Conservation (phyloP, 2,888 invertebrate genomes). For the Drosophila kuntzei region DNA sequence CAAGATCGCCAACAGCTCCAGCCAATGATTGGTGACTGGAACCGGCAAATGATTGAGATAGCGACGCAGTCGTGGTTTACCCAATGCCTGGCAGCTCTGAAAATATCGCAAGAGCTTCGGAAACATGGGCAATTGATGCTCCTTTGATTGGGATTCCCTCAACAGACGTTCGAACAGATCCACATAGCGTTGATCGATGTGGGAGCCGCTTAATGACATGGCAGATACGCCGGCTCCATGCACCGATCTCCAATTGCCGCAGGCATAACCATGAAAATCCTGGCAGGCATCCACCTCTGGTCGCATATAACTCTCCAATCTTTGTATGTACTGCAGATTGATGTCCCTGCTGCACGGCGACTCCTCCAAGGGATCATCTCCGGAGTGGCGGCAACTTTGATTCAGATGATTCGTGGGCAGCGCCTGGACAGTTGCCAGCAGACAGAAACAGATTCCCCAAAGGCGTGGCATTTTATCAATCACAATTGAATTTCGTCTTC, state of each 20-base stretch:
- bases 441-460: constrained; percentile 50
- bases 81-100: constrained; percentile 51
- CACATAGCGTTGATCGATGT: constrained; percentile 65
- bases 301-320: constrained; percentile 63
- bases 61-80: constrained; percentile 40
- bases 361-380: background rate
- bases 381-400: constrained; percentile 58
- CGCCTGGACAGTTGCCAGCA: constrained; percentile 41
- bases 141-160: constrained; percentile 8
- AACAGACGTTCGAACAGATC: constrained; percentile 57
- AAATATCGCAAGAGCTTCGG: constrained; percentile 72
- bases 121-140: constrained; percentile 51
- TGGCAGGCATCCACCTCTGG: constrained; percentile 68
- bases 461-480: constrained; percentile 33
- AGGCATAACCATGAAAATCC: constrained; percentile 76
- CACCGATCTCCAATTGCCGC: constrained; percentile 71
- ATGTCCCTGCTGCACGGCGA: constrained; percentile 58
- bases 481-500: constrained; percentile 6
- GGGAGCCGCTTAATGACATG: constrained; percentile 66
- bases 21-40: constrained; percentile 60
- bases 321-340: constrained; percentile 64
- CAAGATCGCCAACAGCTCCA: constrained; percentile 58
- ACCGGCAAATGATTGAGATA: constrained; percentile 61
- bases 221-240: constrained; percentile 54
- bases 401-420: constrained; percentile 55